Percentiles rank a stretch among this genome's conserved stretches.
Conservation (phyloP, 1,140 invertebrate genomes). For the Oscheius sp. region DNA sequence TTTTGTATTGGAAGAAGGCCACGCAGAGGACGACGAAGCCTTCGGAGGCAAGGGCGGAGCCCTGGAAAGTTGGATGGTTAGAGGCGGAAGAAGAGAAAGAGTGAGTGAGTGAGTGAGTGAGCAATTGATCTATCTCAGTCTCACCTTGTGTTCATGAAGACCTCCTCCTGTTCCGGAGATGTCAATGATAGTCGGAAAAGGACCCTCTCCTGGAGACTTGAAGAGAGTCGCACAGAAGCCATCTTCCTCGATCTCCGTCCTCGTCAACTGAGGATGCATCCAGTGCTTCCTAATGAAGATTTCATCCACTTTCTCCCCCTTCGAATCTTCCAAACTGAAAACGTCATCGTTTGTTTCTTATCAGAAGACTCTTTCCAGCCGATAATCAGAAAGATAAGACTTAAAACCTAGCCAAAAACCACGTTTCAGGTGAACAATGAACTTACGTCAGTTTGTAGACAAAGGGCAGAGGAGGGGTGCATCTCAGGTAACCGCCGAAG, state of each 20-base stretch:
- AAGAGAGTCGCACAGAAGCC: slow-evolving; percentile 30
- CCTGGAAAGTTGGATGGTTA: not conserved
- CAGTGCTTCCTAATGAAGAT: slow-evolving; percentile 29
- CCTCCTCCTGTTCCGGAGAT: slow-evolving; percentile 35
- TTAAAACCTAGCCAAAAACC: not conserved
- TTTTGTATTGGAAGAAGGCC: slow-evolving; percentile 32
- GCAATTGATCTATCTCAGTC: no score
- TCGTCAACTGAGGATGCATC: slow-evolving; percentile 24
- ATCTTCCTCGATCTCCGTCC: slow-evolving; percentile 30
- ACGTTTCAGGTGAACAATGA: not conserved
- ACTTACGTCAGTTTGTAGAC: slow-evolving; percentile 19
- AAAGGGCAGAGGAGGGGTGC: slow-evolving; percentile 30
- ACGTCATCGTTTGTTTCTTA: not conserved
- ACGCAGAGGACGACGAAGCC: slow-evolving; percentile 32
- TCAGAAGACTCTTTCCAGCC: not conserved
- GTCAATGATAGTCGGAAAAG: slow-evolving; percentile 28
- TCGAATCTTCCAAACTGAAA: slow-evolving; percentile 23
- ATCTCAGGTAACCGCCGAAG: slow-evolving; percentile 30
- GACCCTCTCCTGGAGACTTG: slow-evolving; percentile 30
- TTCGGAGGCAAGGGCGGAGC: slow-evolving; percentile 22
- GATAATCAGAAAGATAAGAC: not conserved
- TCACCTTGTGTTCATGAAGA: slow-evolving; percentile 32
- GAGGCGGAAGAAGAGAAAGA: no score
- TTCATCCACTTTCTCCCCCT: slow-evolving; percentile 3
- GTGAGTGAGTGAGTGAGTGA: no score